Evolutionary conservation across 2,113 vertebrate species (phyloP).

Genomic region (Elephantulus edwardii): DNA sequence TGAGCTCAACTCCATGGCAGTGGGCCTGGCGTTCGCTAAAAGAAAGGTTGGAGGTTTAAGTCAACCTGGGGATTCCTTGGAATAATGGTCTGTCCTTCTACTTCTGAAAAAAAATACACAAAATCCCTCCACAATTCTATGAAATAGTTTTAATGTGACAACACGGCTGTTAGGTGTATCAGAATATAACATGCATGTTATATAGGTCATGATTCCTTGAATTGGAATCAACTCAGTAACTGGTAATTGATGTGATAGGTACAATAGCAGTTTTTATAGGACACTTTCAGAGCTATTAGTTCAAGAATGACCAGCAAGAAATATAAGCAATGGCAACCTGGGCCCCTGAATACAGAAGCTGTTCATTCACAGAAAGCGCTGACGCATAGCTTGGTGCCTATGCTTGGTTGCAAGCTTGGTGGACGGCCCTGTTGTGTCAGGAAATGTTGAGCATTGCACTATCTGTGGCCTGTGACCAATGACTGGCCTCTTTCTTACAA

Average conservation of each 20-base stretch:
- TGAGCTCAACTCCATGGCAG: too few relatives aligned
- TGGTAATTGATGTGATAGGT: neutral
- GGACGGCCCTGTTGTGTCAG: neutral
- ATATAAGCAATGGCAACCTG: rapidly evolving
- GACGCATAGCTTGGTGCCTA: neutral
- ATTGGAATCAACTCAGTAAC: neutral
- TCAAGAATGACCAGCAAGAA: neutral
- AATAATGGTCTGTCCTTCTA: neutral
- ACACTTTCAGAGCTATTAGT: neutral
- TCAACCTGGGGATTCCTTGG: neutral
- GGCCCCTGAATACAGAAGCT: neutral
- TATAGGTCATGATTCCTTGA: neutral
- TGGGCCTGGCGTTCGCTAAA: too few relatives aligned
- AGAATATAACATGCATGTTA: too few relatives aligned
- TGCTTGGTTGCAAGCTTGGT: too few relatives aligned
- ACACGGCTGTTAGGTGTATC: too few relatives aligned
- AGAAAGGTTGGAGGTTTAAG: neutral
- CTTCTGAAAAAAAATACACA: neutral
- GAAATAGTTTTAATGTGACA: neutral
- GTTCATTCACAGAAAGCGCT: neutral
- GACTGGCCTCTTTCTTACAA: neutral
- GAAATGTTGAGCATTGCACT: neutral
- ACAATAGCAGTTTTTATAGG: too few relatives aligned
- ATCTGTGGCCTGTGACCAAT: neutral
- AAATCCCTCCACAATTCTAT: neutral